Percentiles rank a stretch among this genome's conserved stretches.
Conservation (phyloP, 2,888 invertebrate species). For the Masnerella sp. region DNA sequence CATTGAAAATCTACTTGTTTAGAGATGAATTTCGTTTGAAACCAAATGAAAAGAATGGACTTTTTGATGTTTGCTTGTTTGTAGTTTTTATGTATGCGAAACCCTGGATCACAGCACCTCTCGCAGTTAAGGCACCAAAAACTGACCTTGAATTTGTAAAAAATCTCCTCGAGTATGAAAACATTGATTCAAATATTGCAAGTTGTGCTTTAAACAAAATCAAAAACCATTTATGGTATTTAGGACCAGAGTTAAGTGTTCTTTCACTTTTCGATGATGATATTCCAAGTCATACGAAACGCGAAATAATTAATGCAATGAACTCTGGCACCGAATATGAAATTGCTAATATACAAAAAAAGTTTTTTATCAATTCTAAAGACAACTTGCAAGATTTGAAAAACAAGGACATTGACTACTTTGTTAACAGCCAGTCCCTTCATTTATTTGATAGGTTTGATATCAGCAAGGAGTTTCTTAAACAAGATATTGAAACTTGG, state of each 20-base stretch:
- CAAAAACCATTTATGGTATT: constrained; percentile 6
- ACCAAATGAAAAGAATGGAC: background rate
- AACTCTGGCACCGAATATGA: background rate
- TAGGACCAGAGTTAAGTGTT: background rate
- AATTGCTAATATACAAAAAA: background rate
- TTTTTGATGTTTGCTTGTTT: constrained; percentile 1
- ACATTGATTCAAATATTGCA: background rate
- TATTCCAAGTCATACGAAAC: background rate
- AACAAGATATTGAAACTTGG: background rate
- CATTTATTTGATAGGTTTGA: constrained; percentile 1
- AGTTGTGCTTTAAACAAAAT: background rate
- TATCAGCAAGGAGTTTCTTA: background rate
- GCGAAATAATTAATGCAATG: background rate
- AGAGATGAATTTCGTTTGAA: constrained; percentile 2
- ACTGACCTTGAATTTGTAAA: constrained; percentile 4
- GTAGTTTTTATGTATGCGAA: background rate
- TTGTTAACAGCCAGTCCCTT: constrained; percentile 3
- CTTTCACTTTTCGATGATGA: background rate
- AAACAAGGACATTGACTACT: constrained; percentile 9
- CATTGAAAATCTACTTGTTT: constrained; percentile 3
- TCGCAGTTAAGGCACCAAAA: background rate
- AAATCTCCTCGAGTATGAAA: background rate
- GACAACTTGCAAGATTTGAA: background rate
- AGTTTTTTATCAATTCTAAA: background rate
- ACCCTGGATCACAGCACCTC: constrained; percentile 1